Base-by-base conservation (phyloP, 2,888 invertebrate genomes). In the Globia sparganii region DNA sequence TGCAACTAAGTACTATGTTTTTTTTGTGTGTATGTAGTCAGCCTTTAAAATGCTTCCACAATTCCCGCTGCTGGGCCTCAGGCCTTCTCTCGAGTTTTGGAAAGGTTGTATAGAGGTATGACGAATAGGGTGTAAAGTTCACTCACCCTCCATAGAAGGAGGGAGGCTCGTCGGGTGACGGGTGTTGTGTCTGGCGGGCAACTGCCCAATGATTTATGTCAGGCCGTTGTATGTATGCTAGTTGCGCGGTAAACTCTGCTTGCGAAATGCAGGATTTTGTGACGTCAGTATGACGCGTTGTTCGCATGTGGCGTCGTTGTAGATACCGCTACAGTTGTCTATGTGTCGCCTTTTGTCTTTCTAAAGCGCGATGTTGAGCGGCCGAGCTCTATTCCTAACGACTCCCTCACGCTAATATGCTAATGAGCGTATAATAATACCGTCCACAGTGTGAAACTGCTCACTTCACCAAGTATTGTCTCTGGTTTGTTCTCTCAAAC, bases 361-460 rank as follows among this genome's bases (percentile, higher is more conserved):
- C 34, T 46, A 31, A 11, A 40, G 31, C 21, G 21, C 75, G 74
- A 11, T 0, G 31, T 21, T 2, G 4, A 25, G 11, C 21, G 3
- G 46, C 34, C n/a, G 13, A 21, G 31, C 25, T n/a, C 34, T 9
- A 31, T 4, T 40, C 13, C 58, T n/a, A n/a, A 28, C n/a, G 0
- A 13, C 37, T 59, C 31, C 58, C 21, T 49, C 65, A 21, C n/a
- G 15, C 40, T 49, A 76, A 13, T 59, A 77, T 56, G 69, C 37
- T 46, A 77, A 77, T 64, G 53, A 77, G 34, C 37, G 21, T 6
- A 15, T 18, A 74, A 15, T 18, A 74, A 28, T 37, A 73, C 21
- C 31, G 25, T 56, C 9, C 4, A 11, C 43, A 21, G 28, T 56
- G 77, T 77, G 77, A 69, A 77, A n/a, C 25, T 25, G 43, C 34